Percentiles rank a stretch among this genome's conserved stretches.
Evolutionary conservation across 30 jellyfish, hydroid and myxozoan species (phyloP).

Genomic region (Hydractinia symbiolongicarpus): DNA sequence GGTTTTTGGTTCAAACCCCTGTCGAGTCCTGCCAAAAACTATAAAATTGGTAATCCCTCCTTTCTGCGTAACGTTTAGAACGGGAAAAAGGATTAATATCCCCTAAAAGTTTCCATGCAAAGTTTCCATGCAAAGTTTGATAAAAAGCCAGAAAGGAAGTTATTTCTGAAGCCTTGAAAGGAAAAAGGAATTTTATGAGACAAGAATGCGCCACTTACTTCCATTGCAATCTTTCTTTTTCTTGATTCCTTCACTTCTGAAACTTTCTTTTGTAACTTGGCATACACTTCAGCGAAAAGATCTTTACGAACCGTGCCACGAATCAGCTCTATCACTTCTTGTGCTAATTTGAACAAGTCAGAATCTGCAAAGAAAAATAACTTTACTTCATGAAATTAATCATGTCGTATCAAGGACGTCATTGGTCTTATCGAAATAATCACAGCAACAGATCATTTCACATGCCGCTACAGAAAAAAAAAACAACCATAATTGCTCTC

Average conservation of each 20-base stretch:
- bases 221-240: constrained; percentile 61
- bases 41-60: no score
- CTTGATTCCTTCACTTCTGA: constrained; percentile 53
- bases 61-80: no score
- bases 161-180: no score
- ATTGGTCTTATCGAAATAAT: background rate
- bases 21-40: no score
- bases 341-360: constrained; percentile 58
- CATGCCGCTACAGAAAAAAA: constrained; percentile 6
- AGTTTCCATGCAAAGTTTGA: no score
- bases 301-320: constrained; percentile 55
- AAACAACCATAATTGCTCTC: no score
- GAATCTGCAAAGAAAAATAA: constrained; percentile 22
- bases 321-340: constrained; percentile 64
- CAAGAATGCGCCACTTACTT: constrained; percentile 20
- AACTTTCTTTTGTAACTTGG: constrained; percentile 68
- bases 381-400: no score
- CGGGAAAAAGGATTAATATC: no score
- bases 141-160: no score
- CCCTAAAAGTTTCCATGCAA: no score
- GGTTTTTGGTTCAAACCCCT: no score
- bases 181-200: no score
- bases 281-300: constrained; percentile 55
- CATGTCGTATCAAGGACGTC: background rate
- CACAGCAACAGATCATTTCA: background rate